These are phyloP conservation scores for Typhlichthys subterraneus DNA, from an alignment of 2,797 vertebrate genomes.

Conservation along the genomic window DNA sequence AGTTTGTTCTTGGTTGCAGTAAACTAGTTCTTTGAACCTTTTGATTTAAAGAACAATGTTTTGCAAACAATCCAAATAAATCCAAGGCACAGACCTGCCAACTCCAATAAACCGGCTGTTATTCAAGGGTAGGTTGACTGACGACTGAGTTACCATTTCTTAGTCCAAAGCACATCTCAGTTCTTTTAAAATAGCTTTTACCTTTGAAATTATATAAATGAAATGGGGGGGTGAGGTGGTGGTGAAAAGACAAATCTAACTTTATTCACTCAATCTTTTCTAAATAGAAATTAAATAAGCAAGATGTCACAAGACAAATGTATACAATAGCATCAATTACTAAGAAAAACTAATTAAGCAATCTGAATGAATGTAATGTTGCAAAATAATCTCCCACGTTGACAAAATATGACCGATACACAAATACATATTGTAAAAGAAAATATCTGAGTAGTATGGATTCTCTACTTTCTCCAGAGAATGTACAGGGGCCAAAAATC, in stretches of 20 bases:
- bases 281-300: conserved; percentile 64
- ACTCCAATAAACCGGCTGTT: no score
- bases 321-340: conserved; percentile 51
- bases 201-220: conserved; percentile 46
- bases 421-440: conserved; percentile 5
- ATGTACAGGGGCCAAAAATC: background rate
- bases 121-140: no score
- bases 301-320: conserved; percentile 45
- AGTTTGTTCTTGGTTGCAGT: conserved; percentile 3
- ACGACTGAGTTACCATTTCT: conserved; percentile 7
- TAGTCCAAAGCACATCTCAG: conserved; percentile 25
- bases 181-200: conserved; percentile 23
- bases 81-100: conserved; percentile 8
- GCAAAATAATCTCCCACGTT: conserved; percentile 5
- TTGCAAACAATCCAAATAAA: conserved; percentile 13
- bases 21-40: conserved; percentile 17
- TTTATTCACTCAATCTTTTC: conserved; percentile 63
- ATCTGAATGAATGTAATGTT: conserved; percentile 18
- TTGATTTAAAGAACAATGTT: conserved; percentile 3
- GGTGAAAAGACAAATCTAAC: conserved; percentile 34
- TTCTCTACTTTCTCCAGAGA: conserved; percentile 2
- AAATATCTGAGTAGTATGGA: background rate
- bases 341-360: conserved; percentile 25
- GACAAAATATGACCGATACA: conserved; percentile 2
- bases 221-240: conserved; percentile 43